A percentile compares a stretch with the other conserved stretches of the same genome.
Evolutionary conservation across 2,113 vertebrate genomes (phyloP).

Genomic region (Cavia aperea): DNA sequence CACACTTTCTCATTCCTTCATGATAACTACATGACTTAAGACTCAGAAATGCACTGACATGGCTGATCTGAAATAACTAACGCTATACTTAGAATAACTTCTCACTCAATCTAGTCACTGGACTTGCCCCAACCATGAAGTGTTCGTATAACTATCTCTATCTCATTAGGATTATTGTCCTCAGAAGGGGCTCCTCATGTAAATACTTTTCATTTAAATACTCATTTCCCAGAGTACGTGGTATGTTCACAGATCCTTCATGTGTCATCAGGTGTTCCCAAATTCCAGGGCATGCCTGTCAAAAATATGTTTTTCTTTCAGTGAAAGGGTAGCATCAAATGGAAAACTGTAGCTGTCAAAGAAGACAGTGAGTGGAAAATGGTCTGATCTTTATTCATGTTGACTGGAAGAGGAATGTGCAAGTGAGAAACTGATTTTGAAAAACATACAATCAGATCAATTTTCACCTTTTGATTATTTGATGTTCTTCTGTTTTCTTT

Average conservation of each 20-base stretch:
- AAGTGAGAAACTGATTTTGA: not conserved
- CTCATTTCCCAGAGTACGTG: not conserved
- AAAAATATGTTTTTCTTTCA: not conserved
- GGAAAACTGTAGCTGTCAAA: not conserved
- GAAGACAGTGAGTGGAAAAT: not conserved
- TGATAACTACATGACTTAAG: not conserved
- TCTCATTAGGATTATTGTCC: not conserved
- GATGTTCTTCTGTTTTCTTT: not conserved
- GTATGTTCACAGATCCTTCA: not conserved
- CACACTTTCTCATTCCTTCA: not conserved
- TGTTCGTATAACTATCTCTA: not conserved
- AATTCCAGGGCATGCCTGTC: not conserved
- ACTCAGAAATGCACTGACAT: not conserved
- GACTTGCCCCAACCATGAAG: not conserved
- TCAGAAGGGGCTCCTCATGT: not conserved
- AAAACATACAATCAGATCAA: not conserved
- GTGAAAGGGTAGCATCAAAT: not conserved
- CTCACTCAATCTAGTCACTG: not conserved
- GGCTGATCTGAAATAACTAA: not conserved
- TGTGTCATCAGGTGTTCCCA: not conserved
- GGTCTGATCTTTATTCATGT: not conserved
- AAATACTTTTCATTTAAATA: conserved; percentile 27
- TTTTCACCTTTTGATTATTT: not conserved
- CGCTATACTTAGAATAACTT: not conserved
- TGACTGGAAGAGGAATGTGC: not conserved